Base-by-base conservation (phyloP, 2,797 vertebrate genomes). In the Botia kubotai region DNA sequence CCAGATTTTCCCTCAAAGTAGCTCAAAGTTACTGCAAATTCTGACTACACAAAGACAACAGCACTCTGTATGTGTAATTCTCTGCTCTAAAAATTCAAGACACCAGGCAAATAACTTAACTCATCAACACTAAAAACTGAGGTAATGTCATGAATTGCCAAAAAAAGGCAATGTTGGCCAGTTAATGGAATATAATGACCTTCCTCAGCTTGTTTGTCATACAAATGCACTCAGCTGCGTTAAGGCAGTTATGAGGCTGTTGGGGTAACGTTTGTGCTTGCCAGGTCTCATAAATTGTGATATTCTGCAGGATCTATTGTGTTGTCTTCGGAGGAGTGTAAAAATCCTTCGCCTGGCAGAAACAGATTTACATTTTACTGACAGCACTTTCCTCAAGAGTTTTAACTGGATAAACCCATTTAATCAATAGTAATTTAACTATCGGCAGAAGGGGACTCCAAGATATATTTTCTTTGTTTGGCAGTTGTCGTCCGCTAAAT, bases 121-220 rank as follows among this genome's bases (percentile, higher is more conserved):
- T 76, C 72, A 83, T 81, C 75, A 80, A 75, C 75, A 68, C 77
- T 75, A 74, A 81, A 73, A 81, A 84, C 75, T 73, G 75, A 84
- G 71, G 52, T 82, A 63, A 82, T 81, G 60, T 78, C 53, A 81
- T 79, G 63, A 80, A 84, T 55, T 75, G 77, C 71, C 71, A 39
- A 71, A 60, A 66, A 85, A 72, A 76, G 23, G 71, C 60, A n/a
- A 60, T 82, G 39, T 82, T 80, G 71, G 43, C 55, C 57, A 39
- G 79, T 71, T 85, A 85, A 85, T 83, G 75, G 79, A 82, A 72
- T 73, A 55, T 72, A 81, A 77, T 70, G 65, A 82, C 81, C 79
- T 81, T 71, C 79, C 65, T 74, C n/a, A 23, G 72, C 75, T 66
- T 79, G 72, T 87, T 77, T 77, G 83, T 79, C 81, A 85, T 74